Base-by-base conservation (phyloP, 1,140 invertebrate genomes). In the Metaphire vulgaris region DNA sequence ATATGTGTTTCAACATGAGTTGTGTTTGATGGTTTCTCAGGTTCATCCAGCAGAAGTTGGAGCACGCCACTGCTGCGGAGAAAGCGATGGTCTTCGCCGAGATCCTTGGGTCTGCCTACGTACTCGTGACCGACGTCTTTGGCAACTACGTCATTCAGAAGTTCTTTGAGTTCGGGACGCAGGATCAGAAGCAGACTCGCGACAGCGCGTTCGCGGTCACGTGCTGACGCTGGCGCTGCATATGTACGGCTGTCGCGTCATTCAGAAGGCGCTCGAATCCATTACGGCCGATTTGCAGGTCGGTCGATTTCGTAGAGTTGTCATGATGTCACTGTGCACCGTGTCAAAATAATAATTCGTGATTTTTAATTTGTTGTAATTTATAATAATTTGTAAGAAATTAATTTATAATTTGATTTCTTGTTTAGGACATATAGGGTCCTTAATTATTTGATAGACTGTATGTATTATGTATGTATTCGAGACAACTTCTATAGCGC, bases 71-170 rank as follows among this genome's bases (percentile, higher is more conserved):
- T 26, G 90, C 92, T 29, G 91, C 92, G 74, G 98, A 99, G 82
- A 99, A 99, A 85, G 94, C 97, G 84, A 91, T 98, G 88, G 96
- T 99, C 0, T 99, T 99, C 85, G 94, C 92, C 83, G 97, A 99
- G 87, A 99, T 99, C 72, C 90, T 98, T 12, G 91, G 91, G 16
- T 91, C 93, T 32, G 94, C 96, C 32, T 96, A 97, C 84, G 94
- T 91, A 83, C 89, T 99, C 1, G 99, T 99, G 97, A 99, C 97
- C 1, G 98, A 99, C 83, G 98, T 99, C 1, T 99, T 99, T 88
- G 89, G 97, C 69, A 99, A 99, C 88, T 99, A 99, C 87, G 98
- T 99, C n/a, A 99, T 99, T 83, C 98, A 88, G 85, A 99, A 99
- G 86, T 99, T 99, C 87, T 99, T 99, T 81, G 98, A 99, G 86